Evolutionary conservation across 2,113 vertebrate species (phyloP).

Genomic region (Indicator maculatus): DNA sequence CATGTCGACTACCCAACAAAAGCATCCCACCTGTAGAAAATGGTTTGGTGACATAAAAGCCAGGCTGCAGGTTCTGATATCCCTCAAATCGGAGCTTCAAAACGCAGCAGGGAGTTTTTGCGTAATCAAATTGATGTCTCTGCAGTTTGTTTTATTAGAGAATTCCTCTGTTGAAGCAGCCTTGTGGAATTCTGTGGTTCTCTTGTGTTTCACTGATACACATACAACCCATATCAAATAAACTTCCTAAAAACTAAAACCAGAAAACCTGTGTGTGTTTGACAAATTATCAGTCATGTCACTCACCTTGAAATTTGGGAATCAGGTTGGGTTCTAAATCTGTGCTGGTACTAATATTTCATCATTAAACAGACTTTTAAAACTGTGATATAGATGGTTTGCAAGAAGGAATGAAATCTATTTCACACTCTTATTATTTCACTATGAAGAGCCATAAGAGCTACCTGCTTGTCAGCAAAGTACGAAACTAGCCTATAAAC

Average conservation of each 20-base stretch:
- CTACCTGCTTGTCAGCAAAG: background rate
- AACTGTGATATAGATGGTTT: background rate
- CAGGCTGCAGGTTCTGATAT: background rate
- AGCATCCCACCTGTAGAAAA: background rate
- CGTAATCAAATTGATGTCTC: background rate
- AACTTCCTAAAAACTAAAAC: background rate
- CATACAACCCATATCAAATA: background rate
- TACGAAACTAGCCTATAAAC: background rate
- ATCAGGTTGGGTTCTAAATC: background rate
- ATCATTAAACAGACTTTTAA: background rate
- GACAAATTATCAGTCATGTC: background rate
- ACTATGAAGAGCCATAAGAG: background rate
- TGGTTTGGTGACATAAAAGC: background rate
- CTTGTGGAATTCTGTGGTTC: background rate
- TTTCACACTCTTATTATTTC: background rate
- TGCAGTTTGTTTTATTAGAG: background rate
- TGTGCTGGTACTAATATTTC: background rate
- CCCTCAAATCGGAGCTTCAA: background rate
- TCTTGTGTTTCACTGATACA: background rate
- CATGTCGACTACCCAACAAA: background rate
- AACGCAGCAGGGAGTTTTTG: slow-evolving; percentile 2
- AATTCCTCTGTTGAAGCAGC: background rate
- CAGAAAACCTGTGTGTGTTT: background rate
- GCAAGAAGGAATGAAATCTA: background rate
- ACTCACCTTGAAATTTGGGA: background rate